Base-by-base conservation (phyloP, 2,888 invertebrate species). In the Sphinx pinastri region DNA sequence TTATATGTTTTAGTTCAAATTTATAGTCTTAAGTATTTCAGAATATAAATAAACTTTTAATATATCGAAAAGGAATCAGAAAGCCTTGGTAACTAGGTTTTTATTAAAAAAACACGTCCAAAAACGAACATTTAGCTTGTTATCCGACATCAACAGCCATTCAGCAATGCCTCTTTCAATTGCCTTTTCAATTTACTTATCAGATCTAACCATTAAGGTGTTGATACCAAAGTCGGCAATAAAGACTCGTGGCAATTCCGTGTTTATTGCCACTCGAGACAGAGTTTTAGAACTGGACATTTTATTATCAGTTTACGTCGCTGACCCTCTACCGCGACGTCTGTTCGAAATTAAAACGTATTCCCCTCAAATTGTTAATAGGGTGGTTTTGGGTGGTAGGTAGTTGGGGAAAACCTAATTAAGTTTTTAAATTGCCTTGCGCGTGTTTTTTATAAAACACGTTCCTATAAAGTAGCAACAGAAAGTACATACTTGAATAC, bases 291-390 rank as follows among this genome's bases (percentile, higher is more conserved):
- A 13, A 16, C 13, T 49, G 5, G 47, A 57, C 63, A 47, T 63
- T 60, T 63, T 63, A 63, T 63, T 63, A 49, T 13, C 25, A 11
- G 47, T 70, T 25, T 67, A 60, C 19, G 60, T 49, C 16, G 45
- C 51, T 47, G 38, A 31, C 12, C 63, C 45, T 63, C 19, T 63
- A 63, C 63, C 19, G 47, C 60, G 60, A 49, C 49, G 63, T 63
- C 19, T 13, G 47, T 13, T 19, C 19, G 63, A 49, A 63, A 63
- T 63, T 63, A 47, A 63, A 63, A 63, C 45, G 47, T 47, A 5
- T 4, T 12, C 38, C 14, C 4, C 19, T 13, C 19, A 3, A 1
- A 47, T 13, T 25, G 13, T 63, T 60, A 60, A 63, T 49, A 19
- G 49, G 49, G 63, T 49, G 0, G 16, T 19, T 13, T 63, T 47